phyloP scores from a whole-genome alignment of 2,888 invertebrate genomes.

The Scaptodrosophila latifasciaeformis region DNA sequence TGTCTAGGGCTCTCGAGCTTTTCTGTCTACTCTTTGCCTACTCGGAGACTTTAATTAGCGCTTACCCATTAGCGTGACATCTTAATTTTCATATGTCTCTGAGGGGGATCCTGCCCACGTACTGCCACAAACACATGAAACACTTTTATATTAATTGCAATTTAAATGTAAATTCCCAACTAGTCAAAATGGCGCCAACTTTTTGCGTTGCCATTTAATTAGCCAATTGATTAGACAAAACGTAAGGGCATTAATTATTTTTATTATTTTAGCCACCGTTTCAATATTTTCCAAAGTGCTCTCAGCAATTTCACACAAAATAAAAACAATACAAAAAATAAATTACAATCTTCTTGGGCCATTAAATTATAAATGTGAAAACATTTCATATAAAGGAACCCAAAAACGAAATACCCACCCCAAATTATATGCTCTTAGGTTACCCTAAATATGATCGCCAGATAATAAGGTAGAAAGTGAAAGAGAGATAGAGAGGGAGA shows the following conservation, averaged over 20 bases:
- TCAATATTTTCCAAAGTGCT: conserved; percentile 5
- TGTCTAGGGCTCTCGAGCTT: conserved; percentile 2
- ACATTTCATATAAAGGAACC: conserved; percentile 29
- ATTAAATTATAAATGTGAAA: conserved; percentile 25
- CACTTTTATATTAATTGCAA: conserved; percentile 51
- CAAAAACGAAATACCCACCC: too few species aligned
- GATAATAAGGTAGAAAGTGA: conserved; percentile 46
- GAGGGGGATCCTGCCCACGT: too few species aligned
- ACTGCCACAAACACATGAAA: too few species aligned
- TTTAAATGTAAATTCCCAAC: conserved; percentile 49
- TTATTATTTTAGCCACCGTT: conserved; percentile 27
- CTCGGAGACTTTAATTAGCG: conserved; percentile 50
- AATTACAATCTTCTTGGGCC: conserved; percentile 3
- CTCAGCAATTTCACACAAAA: conserved; percentile 39
- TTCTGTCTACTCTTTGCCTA: not conserved
- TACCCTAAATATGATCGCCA: conserved; percentile 65
- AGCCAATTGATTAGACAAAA: conserved; percentile 16
- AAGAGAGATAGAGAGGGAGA: not conserved
- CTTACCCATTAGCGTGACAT: conserved; percentile 45
- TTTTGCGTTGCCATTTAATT: conserved; percentile 14
- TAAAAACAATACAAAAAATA: conserved; percentile 37
- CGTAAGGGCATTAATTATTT: too few species aligned
- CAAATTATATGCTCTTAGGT: conserved; percentile 50
- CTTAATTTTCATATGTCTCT: conserved; percentile 48
- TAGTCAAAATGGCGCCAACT: conserved; percentile 35